Percentiles rank a stretch among this genome's conserved stretches.
phyloP scores from a whole-genome alignment of 1,140 invertebrate genomes.

The Mercenaria mercenaria region DNA sequence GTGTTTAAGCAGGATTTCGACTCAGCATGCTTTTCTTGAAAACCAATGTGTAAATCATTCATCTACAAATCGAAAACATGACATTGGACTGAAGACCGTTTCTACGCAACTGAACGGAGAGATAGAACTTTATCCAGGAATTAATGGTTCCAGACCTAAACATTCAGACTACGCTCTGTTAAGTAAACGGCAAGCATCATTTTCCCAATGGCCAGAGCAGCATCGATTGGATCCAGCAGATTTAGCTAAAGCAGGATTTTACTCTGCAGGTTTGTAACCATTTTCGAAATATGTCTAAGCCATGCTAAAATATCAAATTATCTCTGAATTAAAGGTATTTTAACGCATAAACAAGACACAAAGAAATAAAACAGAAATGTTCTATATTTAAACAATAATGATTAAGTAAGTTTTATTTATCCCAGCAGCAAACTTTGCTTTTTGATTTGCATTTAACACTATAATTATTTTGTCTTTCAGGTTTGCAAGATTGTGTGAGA shows the following conservation, averaged over 20 bases:
- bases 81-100: neutral
- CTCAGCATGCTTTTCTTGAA: too few species aligned
- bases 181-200: neutral
- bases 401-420: neutral
- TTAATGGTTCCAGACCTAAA: neutral
- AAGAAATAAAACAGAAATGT: neutral
- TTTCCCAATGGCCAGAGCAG: neutral
- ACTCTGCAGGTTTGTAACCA: neutral
- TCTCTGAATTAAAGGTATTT: neutral
- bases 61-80: neutral
- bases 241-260: conserved; percentile 1
- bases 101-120: neutral
- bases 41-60: neutral
- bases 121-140: neutral
- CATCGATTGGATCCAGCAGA: neutral
- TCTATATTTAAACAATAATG: neutral
- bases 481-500: conserved; percentile 92
- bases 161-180: conserved; percentile 1
- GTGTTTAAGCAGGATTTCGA: too few species aligned
- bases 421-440: neutral
- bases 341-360: neutral
- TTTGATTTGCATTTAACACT: neutral
- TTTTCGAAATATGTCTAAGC: neutral
- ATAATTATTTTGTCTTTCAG: conserved; percentile 68
- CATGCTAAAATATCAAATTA: neutral